Conservation (phyloP, 2,113 vertebrate genomes). For the Lycocorax pyrrhopterus region DNA sequence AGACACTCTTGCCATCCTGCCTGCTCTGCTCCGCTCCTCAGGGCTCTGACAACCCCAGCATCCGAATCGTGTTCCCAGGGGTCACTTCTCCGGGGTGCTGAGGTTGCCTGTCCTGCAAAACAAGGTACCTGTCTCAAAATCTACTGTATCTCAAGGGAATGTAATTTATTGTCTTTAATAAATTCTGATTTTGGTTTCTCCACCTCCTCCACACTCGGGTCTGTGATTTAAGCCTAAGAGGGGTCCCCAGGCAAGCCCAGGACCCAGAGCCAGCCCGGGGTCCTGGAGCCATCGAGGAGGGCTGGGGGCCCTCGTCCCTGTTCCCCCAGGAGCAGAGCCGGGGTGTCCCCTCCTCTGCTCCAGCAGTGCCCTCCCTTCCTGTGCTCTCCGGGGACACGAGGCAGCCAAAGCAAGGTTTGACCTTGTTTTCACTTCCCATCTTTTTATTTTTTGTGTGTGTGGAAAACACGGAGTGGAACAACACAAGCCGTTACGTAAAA, state of each 20-base stretch:
- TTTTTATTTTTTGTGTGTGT: background rate
- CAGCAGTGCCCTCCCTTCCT: background rate
- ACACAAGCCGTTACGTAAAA: background rate
- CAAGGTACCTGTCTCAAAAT: background rate
- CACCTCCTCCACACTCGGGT: fast-evolving
- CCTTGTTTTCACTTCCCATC: constrained; percentile 4
- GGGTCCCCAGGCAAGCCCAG: background rate
- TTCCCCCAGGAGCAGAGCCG: background rate
- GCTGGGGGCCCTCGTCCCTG: background rate
- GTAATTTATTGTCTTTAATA: constrained; percentile 51
- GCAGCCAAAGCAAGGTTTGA: background rate
- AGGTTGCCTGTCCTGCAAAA: background rate
- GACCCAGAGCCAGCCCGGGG: background rate
- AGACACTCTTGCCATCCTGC: background rate
- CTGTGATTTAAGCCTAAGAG: background rate
- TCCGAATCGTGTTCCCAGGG: fast-evolving
- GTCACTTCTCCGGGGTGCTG: fast-evolving
- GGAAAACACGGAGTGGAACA: background rate
- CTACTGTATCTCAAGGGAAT: constrained; percentile 8
- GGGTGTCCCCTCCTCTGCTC: background rate
- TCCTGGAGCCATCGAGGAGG: fast-evolving
- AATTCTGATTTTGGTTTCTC: background rate
- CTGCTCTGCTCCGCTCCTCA: background rate
- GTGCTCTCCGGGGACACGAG: background rate
- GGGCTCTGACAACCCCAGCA: background rate